Evolutionary conservation across 2,888 invertebrate genomes (phyloP).

Genomic region (Sicus ferrugineus): DNA sequence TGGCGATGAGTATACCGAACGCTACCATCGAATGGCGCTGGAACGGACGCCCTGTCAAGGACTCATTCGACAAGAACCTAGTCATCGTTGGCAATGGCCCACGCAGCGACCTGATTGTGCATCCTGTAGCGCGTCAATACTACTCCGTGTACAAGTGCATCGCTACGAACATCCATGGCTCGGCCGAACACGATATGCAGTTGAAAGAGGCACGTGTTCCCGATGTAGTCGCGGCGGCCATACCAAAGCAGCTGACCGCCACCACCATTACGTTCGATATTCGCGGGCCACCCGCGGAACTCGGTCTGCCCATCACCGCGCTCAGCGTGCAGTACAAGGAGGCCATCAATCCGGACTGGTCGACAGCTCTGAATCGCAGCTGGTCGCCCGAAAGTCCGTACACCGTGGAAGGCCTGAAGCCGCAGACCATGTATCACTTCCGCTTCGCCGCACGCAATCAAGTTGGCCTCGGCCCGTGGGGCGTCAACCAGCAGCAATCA

Average conservation of each 20-base stretch:
- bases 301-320: constrained; percentile 78
- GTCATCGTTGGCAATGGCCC: constrained; percentile 75
- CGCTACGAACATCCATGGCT: constrained; percentile 80
- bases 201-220: constrained; percentile 80
- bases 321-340: constrained; percentile 81
- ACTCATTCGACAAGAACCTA: constrained; percentile 67
- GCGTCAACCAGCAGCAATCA: constrained; percentile 70
- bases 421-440: constrained; percentile 81
- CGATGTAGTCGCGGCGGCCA: constrained; percentile 71
- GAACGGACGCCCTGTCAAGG: constrained; percentile 68
- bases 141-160: constrained; percentile 83
- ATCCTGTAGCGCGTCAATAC: constrained; percentile 71
- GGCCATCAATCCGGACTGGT: constrained; percentile 73
- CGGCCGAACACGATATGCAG: constrained; percentile 72
- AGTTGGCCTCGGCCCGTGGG: constrained; percentile 82
- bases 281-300: constrained; percentile 75
- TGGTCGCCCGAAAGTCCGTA: constrained; percentile 85
- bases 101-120: constrained; percentile 75
- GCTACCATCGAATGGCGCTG: constrained; percentile 89
- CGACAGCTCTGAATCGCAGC: constrained; percentile 73
- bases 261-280: constrained; percentile 85
- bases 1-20: constrained; percentile 89
- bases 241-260: constrained; percentile 77
- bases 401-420: constrained; percentile 79
- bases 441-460: constrained; percentile 85